These are phyloP conservation scores for Amphiprion percula DNA, from an alignment of 2,113 vertebrate genomes.

Conservation along the genomic window DNA sequence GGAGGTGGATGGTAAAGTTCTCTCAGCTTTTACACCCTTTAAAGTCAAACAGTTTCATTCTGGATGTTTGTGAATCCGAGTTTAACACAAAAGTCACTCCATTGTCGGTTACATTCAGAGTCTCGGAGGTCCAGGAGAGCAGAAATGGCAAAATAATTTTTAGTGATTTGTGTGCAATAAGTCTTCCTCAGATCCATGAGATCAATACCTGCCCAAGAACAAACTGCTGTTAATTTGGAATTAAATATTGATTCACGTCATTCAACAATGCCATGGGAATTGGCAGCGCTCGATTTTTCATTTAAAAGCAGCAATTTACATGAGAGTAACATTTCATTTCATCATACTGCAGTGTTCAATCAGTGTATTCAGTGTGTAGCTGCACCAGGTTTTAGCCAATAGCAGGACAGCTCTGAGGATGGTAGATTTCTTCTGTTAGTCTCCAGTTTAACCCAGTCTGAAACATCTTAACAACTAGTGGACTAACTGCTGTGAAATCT, in stretches of 20 bases:
- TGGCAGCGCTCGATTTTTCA: background rate
- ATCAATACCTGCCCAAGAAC: constrained; percentile 56
- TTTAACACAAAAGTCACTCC: background rate
- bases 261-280: constrained; percentile 33
- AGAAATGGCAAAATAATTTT: constrained; percentile 22
- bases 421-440: too few species aligned
- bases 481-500: too few species aligned
- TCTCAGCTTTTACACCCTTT: background rate
- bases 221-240: constrained; percentile 57
- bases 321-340: constrained; percentile 4
- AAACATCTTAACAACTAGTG: too few species aligned
- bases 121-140: background rate
- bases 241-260: constrained; percentile 64
- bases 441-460: too few species aligned
- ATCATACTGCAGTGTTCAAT: background rate
- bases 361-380: background rate
- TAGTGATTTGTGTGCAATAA: constrained; percentile 56
- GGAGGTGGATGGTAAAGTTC: too few species aligned
- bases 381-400: background rate
- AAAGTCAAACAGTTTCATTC: background rate
- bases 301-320: constrained; percentile 3
- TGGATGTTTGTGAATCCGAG: background rate
- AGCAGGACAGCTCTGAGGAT: background rate
- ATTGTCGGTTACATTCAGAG: background rate
- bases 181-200: constrained; percentile 27